A percentile compares a stretch with the other conserved stretches of the same genome.
These are phyloP conservation scores for Amblyteles armatorius DNA, from an alignment of 2,888 invertebrate genomes.

Conservation along the genomic window DNA sequence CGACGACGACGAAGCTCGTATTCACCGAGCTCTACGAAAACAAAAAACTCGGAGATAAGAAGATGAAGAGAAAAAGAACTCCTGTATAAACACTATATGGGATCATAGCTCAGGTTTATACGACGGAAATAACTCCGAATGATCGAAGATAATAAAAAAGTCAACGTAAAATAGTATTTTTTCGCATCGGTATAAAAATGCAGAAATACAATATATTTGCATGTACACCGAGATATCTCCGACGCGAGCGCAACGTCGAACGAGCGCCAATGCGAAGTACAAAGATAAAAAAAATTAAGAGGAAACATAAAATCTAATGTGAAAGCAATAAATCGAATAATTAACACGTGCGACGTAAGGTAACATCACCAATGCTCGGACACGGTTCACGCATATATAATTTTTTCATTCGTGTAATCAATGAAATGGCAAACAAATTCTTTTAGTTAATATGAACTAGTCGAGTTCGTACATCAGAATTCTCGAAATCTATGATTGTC, in stretches of 20 bases:
- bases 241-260: background rate
- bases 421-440: too few relatives aligned
- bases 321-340: background rate
- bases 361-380: too few relatives aligned
- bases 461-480: too few relatives aligned
- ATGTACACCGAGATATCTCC: background rate
- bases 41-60: conserved; percentile 26
- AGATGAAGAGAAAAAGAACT: background rate
- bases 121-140: conserved; percentile 26
- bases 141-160: conserved; percentile 12
- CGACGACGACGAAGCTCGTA: background rate
- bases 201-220: background rate
- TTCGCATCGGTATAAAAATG: background rate
- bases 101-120: conserved; percentile 9
- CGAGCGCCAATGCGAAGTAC: background rate
- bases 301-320: background rate
- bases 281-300: background rate
- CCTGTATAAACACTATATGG: background rate
- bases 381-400: too few relatives aligned
- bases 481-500: too few relatives aligned
- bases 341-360: background rate
- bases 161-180: background rate
- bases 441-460: too few relatives aligned
- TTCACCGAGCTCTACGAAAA: conserved; percentile 10
- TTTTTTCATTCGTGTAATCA: too few relatives aligned